Percentiles rank a stretch among this genome's conserved stretches.
Conservation (phyloP, 2,797 vertebrate species). For the Dendrocincla tyrannina region DNA sequence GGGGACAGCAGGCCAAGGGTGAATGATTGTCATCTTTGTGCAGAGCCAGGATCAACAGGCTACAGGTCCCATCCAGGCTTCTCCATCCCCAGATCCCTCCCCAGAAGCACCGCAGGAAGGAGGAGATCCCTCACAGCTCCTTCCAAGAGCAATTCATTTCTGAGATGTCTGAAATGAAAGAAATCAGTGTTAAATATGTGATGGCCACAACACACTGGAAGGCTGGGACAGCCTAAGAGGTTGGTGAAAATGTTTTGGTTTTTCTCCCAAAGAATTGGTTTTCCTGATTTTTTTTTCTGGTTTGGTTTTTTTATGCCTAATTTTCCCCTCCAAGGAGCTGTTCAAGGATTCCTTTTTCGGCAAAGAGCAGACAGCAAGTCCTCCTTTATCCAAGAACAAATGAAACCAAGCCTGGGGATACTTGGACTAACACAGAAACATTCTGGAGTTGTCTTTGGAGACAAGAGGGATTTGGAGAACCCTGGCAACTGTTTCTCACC, state of each 20-base stretch:
- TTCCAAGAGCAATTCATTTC: background rate
- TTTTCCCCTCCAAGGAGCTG: background rate
- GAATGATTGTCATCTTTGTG: fast-evolving
- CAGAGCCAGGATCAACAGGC: background rate
- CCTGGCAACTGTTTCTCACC: background rate
- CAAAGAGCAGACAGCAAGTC: background rate
- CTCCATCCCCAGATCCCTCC: background rate
- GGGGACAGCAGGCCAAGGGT: background rate
- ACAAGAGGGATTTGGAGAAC: conserved; percentile 10
- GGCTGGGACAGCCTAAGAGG: fast-evolving
- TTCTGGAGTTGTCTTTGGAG: background rate
- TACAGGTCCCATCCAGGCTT: background rate
- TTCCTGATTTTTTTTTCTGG: background rate
- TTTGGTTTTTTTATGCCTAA: background rate
- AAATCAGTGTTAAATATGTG: background rate
- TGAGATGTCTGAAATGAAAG: background rate
- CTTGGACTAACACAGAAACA: background rate
- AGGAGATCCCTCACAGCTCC: background rate
- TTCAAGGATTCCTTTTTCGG: background rate
- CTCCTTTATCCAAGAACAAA: conserved; percentile 7
- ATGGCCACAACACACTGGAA: background rate
- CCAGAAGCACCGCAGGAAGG: background rate
- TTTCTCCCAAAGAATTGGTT: background rate
- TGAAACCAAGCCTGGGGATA: background rate
- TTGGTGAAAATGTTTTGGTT: fast-evolving